Evolutionary conservation across 2,797 vertebrate genomes (phyloP), one percentile per base, ranked within the genome.

Genomic region (Cichlasoma orientale): DNA sequence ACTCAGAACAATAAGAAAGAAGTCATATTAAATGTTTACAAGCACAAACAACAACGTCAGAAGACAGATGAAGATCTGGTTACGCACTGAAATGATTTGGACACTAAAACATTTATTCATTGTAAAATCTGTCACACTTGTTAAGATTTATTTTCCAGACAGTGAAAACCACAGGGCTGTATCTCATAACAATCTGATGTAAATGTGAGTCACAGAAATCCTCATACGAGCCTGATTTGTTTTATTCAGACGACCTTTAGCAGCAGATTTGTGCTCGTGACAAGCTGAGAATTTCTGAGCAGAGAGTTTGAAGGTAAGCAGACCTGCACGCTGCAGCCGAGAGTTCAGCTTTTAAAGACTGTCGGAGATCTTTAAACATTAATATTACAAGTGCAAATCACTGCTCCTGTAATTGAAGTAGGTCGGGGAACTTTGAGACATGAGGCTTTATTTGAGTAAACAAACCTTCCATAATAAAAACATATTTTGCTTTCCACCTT

Each of bases 211-310:
- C 71, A 66, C 47, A 25, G 44, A 41, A 25, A 18, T 27, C 4
- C 27, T 82, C 70, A 23, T 8, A 29, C 0, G 27, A 1, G 16
- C 55, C 36, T 73, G 72, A 84, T 86, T 74, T 75, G 31, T 36
- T 82, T 72, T 75, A 72, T 63, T 53, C 9, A 63, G 1, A 33
- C 55, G 56, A 85, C 75, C 3, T 31, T 25, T 57, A 55, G 76
- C 58, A 56, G 78, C 57, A 59, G 79, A 53, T 52, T 74, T 47
- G 23, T 0, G 58, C 11, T 70, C 73, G 70, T 1, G 55, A 74
- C 52, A 61, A 83, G 56, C 18, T 63, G 56, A 74, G 1, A n/a
- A 72, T 80, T 84, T 78, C 82, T 23, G 74, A 84, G 69, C 36
- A 2, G 50, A 18, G 23, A 68, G 47, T 47, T 75, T 61, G 14